Evolutionary conservation across 2,113 vertebrate species (phyloP).

Genomic region (Promerops cafer): DNA sequence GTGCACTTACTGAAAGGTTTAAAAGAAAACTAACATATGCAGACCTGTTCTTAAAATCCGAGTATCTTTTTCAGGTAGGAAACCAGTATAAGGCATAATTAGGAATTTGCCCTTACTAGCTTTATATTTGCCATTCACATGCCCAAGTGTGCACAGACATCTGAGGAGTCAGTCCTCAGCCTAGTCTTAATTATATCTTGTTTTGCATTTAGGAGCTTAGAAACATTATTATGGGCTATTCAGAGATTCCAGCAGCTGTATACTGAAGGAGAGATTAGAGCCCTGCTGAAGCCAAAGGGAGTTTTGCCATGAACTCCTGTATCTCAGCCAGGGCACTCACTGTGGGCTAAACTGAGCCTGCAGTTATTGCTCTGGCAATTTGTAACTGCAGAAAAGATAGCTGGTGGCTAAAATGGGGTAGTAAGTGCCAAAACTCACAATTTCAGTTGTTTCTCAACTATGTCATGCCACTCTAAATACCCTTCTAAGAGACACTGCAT

Average conservation of each 20-base stretch:
- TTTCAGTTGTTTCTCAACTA: neutral
- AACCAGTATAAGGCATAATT: neutral
- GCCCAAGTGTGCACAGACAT: neutral
- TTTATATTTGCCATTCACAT: neutral
- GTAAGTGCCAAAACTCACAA: neutral
- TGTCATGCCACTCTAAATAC: neutral
- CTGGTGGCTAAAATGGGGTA: neutral
- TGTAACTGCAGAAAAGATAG: neutral
- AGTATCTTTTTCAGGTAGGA: neutral
- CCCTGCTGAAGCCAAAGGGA: neutral
- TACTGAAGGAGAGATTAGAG: neutral
- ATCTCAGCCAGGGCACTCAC: neutral
- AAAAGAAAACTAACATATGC: neutral
- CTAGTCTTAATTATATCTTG: neutral
- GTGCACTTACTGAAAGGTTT: neutral
- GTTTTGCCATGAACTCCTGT: neutral
- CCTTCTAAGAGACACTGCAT: neutral
- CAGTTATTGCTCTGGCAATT: neutral
- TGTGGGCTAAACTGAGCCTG: neutral
- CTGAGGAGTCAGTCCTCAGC: neutral
- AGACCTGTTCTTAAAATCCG: neutral
- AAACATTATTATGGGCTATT: neutral
- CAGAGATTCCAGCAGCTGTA: neutral
- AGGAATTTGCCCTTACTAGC: neutral
- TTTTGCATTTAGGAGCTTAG: neutral